Evolutionary conservation across 2,113 vertebrate genomes (phyloP), one percentile per base, ranked within the genome.

Genomic region (Mobula hypostoma): DNA sequence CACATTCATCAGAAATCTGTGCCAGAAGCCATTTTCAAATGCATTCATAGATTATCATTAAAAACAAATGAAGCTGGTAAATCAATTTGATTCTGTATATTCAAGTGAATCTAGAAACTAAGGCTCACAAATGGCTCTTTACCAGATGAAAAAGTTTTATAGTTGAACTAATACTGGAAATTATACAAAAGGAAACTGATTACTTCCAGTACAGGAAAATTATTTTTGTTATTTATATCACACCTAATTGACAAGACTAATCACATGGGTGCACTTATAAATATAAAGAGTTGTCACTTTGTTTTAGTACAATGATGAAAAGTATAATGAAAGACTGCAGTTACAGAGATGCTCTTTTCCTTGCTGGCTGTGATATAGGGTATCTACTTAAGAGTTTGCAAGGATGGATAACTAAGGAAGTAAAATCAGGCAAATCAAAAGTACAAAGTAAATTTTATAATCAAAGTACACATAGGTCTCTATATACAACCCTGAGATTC

Each of bases 121-220:
- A 94, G 94, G 11, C 63, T 11, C 70, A 94, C 48, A 72, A 94
- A 74, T 68, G 17, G 36, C 15, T 77, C 70, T 56, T 56, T 5
- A 40, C 82, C 93, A 94, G 76, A 77, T 48, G 40, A 58, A 94
- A 61, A 78, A 94, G 68, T 76, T 87, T 88, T 94, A 48, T 92
- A 79, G 94, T 94, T 94, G 74, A n/a, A 58, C 83, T 83, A 90
- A 76, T 83, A 87, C 87, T 95, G 85, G 56, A 40, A 93, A 74
- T 27, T 76, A 24, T 93, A 56, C 21, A 72, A 2, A 85, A 94
- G 79, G 90, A 78, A 76, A 56, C n/a, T 14, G 77, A 79, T 94
- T 95, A 94, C 48, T 88, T 88, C 58, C 27, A 15, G 40, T 74
- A 48, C 9, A 48, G 40, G 36, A 68, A 93, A 72, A 88, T 88